Evolutionary conservation across 2,797 vertebrate genomes (phyloP), one percentile per base, ranked within the genome.

Genomic region (Platalea minor): DNA sequence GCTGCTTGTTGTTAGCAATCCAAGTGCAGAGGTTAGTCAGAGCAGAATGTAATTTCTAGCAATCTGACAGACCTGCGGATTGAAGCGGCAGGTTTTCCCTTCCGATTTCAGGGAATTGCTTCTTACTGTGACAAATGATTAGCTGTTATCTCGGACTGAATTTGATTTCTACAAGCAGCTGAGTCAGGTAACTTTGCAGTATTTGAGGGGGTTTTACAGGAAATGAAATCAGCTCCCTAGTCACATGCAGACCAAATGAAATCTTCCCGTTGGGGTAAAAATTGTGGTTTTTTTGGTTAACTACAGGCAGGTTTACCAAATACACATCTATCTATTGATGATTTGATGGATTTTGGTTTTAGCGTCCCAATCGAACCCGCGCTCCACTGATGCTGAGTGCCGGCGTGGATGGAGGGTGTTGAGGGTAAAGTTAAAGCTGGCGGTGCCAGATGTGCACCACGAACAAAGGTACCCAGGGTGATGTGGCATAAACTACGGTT

Each of bases 81-180:
- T 99, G 99, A 99, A 99, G 98, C 98, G 98, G 98, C 97, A 98
- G 98, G 98, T 99, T 98, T 98, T 99, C 98, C 98, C 97, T 98
- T 98, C 98, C 98, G 98, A 99, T 99, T 99, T 98, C 98, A 98
- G 99, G 98, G 99, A 99, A 99, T 99, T 99, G 99, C 99, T 99
- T 99, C 99, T 99, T 98, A 97, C 98, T 98, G 98, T 99, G 99
- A 99, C 98, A 99, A 99, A 99, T 99, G 99, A 99, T 99, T 99
- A 99, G 98, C 99, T 97, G 98, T 99, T 99, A 99, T 99, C 99
- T 99, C 97, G 28, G 98, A 98, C 98, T 97, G 98, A 99, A 99
- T 99, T 99, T 99, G 98, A 99, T 99, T 99, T 98, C 98, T 98
- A 95, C 98, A 97, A 99, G 98, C 98, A 98, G 98, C 98, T 99